phyloP scores from a whole-genome alignment of 2,113 vertebrate species.

The Ailurus styani region DNA sequence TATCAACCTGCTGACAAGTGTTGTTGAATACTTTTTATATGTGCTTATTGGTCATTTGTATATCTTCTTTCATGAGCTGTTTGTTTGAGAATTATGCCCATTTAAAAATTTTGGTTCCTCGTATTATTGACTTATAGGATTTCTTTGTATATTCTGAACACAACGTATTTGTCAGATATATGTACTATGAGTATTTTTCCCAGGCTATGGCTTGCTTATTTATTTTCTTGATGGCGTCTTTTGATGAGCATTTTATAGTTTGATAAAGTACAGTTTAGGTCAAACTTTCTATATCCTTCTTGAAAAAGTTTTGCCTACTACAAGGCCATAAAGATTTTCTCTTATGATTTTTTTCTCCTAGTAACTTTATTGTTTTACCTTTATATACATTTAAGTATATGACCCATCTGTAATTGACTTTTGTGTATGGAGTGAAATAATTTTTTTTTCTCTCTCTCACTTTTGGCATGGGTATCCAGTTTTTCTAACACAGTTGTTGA shows the following conservation, averaged over 20 bases:
- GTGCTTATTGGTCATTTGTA: background rate
- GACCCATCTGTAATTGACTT: background rate
- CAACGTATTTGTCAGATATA: background rate
- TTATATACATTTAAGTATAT: background rate
- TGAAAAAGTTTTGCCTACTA: background rate
- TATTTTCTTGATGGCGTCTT: slow-evolving; percentile 13
- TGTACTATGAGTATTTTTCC: background rate
- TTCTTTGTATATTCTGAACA: background rate
- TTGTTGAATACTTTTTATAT: background rate
- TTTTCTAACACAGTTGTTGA: background rate
- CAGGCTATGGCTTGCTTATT: background rate
- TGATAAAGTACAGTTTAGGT: background rate
- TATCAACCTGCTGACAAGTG: background rate
- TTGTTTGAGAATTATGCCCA: background rate
- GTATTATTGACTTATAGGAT: background rate
- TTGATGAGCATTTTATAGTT: slow-evolving; percentile 4
- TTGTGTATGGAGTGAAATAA: background rate
- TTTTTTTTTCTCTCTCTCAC: background rate
- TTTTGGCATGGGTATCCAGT: background rate
- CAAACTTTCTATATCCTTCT: background rate
- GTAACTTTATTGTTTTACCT: background rate
- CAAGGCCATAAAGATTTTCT: background rate
- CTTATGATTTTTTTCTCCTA: background rate
- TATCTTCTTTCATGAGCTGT: background rate
- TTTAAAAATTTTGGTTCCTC: slow-evolving; percentile 3